phyloP scores from a whole-genome alignment of 1,140 invertebrate genomes.

The Anoplophora glabripennis region DNA sequence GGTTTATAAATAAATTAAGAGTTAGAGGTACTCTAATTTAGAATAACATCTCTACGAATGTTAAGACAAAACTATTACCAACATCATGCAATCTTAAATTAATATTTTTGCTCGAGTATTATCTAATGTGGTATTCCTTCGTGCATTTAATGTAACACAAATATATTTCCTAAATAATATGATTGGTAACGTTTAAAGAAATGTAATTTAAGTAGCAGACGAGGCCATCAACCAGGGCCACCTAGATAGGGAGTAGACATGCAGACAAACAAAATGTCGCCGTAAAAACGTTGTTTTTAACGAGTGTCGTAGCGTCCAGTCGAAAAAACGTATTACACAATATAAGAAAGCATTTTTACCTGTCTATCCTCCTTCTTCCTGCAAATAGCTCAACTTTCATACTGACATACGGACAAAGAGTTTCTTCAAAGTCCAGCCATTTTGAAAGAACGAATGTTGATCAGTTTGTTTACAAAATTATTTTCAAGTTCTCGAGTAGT shows the following conservation, averaged over 20 bases:
- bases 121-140: too few relatives aligned
- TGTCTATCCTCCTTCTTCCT: conserved; percentile 38
- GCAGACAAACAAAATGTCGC: conserved; percentile 27
- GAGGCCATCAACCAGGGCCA: conserved; percentile 16
- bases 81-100: too few relatives aligned
- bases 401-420: conserved; percentile 46
- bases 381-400: conserved; percentile 43
- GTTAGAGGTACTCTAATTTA: too few relatives aligned
- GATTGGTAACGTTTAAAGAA: background rate
- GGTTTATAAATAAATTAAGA: too few relatives aligned
- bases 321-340: background rate
- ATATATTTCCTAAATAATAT: too few relatives aligned
- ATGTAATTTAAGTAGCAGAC: conserved; percentile 14
- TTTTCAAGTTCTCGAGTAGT: conserved; percentile 21
- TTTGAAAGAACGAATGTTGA: conserved; percentile 36
- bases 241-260: conserved; percentile 22
- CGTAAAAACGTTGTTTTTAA: conserved; percentile 13
- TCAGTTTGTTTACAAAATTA: conserved; percentile 35
- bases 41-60: too few relatives aligned
- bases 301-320: background rate
- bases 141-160: too few relatives aligned
- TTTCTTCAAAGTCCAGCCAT: conserved; percentile 45
- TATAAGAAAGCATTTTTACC: conserved; percentile 25
- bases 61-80: too few relatives aligned
- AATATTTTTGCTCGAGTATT: too few relatives aligned